Conservation (phyloP, 2,797 vertebrate species). For the Rachycentron canadum region DNA sequence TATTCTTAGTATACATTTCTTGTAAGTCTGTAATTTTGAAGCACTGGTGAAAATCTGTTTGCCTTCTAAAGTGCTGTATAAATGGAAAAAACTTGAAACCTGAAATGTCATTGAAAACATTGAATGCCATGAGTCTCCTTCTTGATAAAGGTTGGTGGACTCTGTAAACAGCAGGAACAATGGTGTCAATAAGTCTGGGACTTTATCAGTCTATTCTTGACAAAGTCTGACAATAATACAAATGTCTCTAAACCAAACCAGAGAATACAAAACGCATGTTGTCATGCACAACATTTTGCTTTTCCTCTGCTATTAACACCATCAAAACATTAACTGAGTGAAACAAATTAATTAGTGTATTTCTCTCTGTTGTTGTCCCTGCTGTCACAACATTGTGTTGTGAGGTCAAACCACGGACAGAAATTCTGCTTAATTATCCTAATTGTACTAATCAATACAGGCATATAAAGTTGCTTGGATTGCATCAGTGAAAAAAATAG, state of each 20-base stretch:
- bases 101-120: background rate
- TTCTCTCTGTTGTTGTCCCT: slow-evolving; percentile 22
- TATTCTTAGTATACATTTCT: too few species aligned
- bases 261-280: background rate
- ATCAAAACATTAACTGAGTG: slow-evolving; percentile 31
- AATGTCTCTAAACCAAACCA: slow-evolving; percentile 7
- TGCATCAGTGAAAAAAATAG: slow-evolving; percentile 33
- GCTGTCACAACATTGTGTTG: slow-evolving; percentile 53
- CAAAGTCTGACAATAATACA: background rate
- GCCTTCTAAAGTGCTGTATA: too few species aligned
- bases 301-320: slow-evolving; percentile 3
- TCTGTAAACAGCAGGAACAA: background rate
- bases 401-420: slow-evolving; percentile 55
- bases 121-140: background rate
- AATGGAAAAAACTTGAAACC: too few species aligned
- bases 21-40: too few species aligned
- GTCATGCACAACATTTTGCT: background rate
- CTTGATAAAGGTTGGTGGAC: background rate
- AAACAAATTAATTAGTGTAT: slow-evolving; percentile 54
- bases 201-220: background rate
- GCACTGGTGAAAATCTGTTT: too few species aligned
- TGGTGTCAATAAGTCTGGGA: background rate
- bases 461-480: slow-evolving; percentile 36
- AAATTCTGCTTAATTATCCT: slow-evolving; percentile 49
- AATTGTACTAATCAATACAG: slow-evolving; percentile 59